phyloP scores from a whole-genome alignment of 2,888 invertebrate species.

The Adelphocoris suturalis region DNA sequence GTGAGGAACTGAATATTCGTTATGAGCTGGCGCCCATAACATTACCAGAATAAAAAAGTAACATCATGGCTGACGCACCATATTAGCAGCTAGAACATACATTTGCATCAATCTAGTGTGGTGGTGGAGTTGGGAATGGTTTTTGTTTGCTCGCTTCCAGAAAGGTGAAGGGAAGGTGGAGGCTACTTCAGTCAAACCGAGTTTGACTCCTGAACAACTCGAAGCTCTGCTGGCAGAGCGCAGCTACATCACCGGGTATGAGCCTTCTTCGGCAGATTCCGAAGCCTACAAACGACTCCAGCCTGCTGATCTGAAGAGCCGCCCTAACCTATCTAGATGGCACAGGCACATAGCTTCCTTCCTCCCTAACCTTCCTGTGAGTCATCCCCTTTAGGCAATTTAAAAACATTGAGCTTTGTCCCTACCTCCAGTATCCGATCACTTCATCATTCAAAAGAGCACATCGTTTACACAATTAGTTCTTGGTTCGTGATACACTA shows the following conservation, averaged over 20 bases:
- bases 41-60: too few relatives aligned
- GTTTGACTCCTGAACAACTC: slow-evolving; percentile 43
- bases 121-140: not conserved
- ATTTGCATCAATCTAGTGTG: not conserved
- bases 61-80: too few relatives aligned
- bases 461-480: too few relatives aligned
- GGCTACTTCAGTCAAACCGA: not conserved
- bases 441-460: too few relatives aligned
- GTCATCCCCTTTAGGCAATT: not conserved
- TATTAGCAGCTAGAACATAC: too few relatives aligned
- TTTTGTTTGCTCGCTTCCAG: slow-evolving; percentile 34
- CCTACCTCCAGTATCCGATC: too few relatives aligned
- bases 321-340: slow-evolving; percentile 59
- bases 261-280: slow-evolving; percentile 49
- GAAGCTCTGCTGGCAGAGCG: slow-evolving; percentile 30
- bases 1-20: too few relatives aligned
- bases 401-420: not conserved
- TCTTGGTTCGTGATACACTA: too few relatives aligned
- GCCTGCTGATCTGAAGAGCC: slow-evolving; percentile 48
- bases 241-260: slow-evolving; percentile 58
- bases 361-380: slow-evolving; percentile 66
- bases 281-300: slow-evolving; percentile 53
- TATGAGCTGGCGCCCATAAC: too few relatives aligned
- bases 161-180: slow-evolving; percentile 41
- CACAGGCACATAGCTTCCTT: slow-evolving; percentile 66